Evolutionary conservation across 2,888 invertebrate species (phyloP), one percentile per base, ranked within the genome.

Genomic region (Dusona sp.): DNA sequence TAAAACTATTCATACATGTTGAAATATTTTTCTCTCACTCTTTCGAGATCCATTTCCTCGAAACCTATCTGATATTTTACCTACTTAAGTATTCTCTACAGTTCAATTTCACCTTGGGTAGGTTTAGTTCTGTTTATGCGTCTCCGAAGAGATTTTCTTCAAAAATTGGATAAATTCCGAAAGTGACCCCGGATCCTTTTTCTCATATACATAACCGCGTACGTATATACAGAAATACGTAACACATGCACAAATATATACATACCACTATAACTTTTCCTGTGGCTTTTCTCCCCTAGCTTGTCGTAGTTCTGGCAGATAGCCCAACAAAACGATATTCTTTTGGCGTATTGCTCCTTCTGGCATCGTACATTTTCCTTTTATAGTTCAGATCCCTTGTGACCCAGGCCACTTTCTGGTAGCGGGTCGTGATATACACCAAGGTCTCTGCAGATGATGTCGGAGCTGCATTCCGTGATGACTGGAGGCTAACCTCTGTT

Each of bases 271-370:
- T 72, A 48, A 36, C 51, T 80, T 65, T 61, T n/a, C 36, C n/a
- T 1, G 33, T 25, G 57, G 73, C 61, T 82, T 68, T 73, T 65
- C 25, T 84, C 65, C 51, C 38, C 38, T 22, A 75, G 54, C n/a
- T 19, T 42, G 70, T 57, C 79, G 48, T 48, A 54, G 70, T 51
- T 48, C 65, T 86, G 83, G 85, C 85, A 73, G 72, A 64, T 64
- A 22, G 85, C 83, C 83, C 61, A 64, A 25, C 48, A 75, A 85
- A 86, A 79, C 75, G 48, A 77, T 86, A 75, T 86, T 65, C 79
- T 36, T 48, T 36, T 36, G 70, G 38, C 22, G 70, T 65, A 83
- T 77, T 67, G 73, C 73, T 78, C 81, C 77, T 81, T 73, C 77
- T 65, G 77, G 81, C 73, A 81, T 78, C 75, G 77, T 81, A 72